Conservation (phyloP, 2,888 invertebrate genomes). For the Ophonus ardosiacus region DNA sequence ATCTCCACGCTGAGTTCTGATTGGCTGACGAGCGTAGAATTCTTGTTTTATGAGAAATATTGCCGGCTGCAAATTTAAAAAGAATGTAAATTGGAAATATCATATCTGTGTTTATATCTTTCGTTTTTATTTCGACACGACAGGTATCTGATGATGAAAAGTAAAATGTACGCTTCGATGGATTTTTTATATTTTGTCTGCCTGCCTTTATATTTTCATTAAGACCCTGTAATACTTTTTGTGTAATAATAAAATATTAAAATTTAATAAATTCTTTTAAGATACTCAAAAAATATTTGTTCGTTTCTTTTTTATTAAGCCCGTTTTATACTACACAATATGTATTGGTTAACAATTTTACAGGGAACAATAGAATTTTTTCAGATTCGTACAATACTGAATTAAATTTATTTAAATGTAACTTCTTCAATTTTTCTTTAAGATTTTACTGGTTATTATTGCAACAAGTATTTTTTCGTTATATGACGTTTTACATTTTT, state of each 20-base stretch:
- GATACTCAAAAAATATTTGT: conserved; percentile 38
- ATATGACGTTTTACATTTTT: no score
- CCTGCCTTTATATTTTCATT: conserved; percentile 42
- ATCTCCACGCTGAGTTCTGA: not conserved
- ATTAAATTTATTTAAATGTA: no score
- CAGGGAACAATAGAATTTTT: not conserved
- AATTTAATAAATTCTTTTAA: conserved; percentile 30
- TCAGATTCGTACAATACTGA: no score
- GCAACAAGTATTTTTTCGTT: no score
- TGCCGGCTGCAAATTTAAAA: conserved; percentile 35
- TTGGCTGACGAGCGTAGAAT: conserved; percentile 8
- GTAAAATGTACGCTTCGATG: conserved; percentile 43
- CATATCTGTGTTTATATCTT: conserved; percentile 57
- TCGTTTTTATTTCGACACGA: conserved; percentile 54
- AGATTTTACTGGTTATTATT: no score
- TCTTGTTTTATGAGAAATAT: conserved; percentile 54
- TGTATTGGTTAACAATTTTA: not conserved
- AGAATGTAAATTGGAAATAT: conserved; percentile 61
- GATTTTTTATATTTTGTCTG: conserved; percentile 40
- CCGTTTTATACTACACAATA: not conserved
- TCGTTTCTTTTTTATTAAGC: conserved; percentile 21
- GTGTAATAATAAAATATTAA: conserved; percentile 43
- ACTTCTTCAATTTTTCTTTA: no score
- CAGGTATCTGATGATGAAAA: conserved; percentile 40
- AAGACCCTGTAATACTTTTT: conserved; percentile 45